Base-by-base conservation (phyloP, 1,140 invertebrate species). In the Neuroterus valhalla region DNA sequence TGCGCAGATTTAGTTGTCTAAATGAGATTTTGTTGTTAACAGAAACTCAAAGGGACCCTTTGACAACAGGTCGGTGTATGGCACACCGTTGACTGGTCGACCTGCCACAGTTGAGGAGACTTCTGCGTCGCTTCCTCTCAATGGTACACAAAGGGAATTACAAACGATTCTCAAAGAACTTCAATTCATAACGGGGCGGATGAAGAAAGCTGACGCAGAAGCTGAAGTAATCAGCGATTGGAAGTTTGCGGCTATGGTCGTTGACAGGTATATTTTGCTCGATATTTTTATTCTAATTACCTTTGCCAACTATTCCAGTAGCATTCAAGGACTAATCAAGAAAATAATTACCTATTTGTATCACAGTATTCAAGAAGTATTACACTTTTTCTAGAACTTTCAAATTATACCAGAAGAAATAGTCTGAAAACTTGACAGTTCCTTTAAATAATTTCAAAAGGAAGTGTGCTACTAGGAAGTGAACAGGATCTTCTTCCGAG, bases 211-310 rank as follows among this genome's bases (percentile, higher is more conserved):
- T 68, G 96, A 98, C 83, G 95, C 97, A 79, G 95, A 96, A 83
- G 94, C 95, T n/a, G 96, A 98, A 85, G 92, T 97, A 62, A 96
- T 97, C 77, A 96, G 94, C 87, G 98, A 99, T 89, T 99, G 98
- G 98, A 99, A 99, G 89, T 99, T 99, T 90, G 98, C 98, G 70
- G 98, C 98, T 77, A 97, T 99, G 97, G 98, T 99, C 82, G 97
- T 99, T 84, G 98, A 99, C 91, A 94, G 94, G 94, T 94, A 77
- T 78, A 71, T 23, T 67, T 17, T 67, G 12, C 12, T 42, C 50
- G 46, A 69, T 43, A 14, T 55, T 70, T 44, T n/a, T 46, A 44
- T 75, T 52, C 80, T 77, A 68, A 74, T 17, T 31, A 66, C 10
- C 5, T 38, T 1, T 38, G 6, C 31, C 6, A 38, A 38, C 6